A percentile compares a stretch with the other conserved stretches of the same genome.
Conservation (phyloP, 1,140 invertebrate genomes). For the Theocolax elegans region DNA sequence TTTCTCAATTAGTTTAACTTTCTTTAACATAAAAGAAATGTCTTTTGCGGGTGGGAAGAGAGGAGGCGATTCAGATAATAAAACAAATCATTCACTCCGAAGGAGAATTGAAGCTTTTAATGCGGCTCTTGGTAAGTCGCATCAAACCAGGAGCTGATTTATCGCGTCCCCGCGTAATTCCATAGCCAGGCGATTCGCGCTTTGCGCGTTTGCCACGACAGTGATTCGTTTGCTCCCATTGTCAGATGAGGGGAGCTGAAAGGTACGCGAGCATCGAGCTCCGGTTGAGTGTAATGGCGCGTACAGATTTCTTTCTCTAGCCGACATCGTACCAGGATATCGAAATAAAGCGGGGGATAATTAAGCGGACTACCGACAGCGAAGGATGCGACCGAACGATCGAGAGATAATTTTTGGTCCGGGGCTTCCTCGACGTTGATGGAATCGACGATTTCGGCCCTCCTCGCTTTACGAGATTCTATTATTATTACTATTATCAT, state of each 20-base stretch:
- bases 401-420: not conserved
- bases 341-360: slow-evolving; percentile 19
- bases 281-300: slow-evolving; percentile 14
- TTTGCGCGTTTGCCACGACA: slow-evolving; percentile 3
- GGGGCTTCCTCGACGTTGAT: not conserved
- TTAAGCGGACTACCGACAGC: not conserved
- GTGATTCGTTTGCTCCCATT: slow-evolving; percentile 7
- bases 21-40: too few species aligned
- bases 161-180: slow-evolving; percentile 37
- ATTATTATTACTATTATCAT: slow-evolving; percentile 17
- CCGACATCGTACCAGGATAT: not conserved
- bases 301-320: slow-evolving; percentile 3
- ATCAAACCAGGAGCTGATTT: too few species aligned
- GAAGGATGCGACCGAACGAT: not conserved
- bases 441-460: not conserved
- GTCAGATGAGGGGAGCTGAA: not conserved
- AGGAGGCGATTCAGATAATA: too few species aligned
- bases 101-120: too few species aligned
- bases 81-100: too few species aligned
- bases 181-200: slow-evolving; percentile 39
- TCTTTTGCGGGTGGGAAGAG: too few species aligned
- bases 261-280: not conserved
- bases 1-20: too few species aligned
- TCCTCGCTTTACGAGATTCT: not conserved
- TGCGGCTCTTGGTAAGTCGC: too few species aligned